These are phyloP conservation scores for Rutpela maculata DNA, from an alignment of 2,888 invertebrate genomes.

Conservation along the genomic window DNA sequence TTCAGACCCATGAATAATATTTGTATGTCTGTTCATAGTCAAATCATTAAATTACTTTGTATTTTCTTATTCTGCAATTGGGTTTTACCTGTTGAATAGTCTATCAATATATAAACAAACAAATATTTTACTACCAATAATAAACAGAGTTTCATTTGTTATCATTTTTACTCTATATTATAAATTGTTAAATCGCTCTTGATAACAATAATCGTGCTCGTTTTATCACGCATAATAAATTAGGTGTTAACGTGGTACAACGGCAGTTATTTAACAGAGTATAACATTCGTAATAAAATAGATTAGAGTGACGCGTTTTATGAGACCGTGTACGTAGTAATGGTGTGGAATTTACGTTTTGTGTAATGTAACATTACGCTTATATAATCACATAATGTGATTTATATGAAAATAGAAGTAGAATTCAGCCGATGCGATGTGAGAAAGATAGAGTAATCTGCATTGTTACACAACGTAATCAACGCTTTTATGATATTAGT, in stretches of 20 bases:
- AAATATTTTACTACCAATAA: too few species aligned
- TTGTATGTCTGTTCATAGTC: too few species aligned
- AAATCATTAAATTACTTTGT: too few species aligned
- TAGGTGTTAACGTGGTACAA: background rate
- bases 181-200: background rate
- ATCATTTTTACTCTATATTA: too few species aligned
- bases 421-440: slow-evolving; percentile 4
- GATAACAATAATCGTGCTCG: background rate
- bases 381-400: slow-evolving; percentile 21
- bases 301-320: slow-evolving; percentile 10
- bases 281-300: background rate
- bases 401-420: slow-evolving; percentile 18
- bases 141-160: too few species aligned
- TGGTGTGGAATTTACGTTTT: slow-evolving; percentile 11
- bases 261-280: background rate
- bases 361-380: background rate
- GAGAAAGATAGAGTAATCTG: slow-evolving; percentile 9
- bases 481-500: background rate
- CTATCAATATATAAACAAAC: too few species aligned
- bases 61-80: too few species aligned
- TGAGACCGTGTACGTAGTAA: background rate
- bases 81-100: too few species aligned
- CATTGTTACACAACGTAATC: slow-evolving; percentile 1
- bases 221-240: background rate
- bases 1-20: too few species aligned